Evolutionary conservation across 2,888 invertebrate genomes (phyloP).

Genomic region (Leptura quadrifasciata): DNA sequence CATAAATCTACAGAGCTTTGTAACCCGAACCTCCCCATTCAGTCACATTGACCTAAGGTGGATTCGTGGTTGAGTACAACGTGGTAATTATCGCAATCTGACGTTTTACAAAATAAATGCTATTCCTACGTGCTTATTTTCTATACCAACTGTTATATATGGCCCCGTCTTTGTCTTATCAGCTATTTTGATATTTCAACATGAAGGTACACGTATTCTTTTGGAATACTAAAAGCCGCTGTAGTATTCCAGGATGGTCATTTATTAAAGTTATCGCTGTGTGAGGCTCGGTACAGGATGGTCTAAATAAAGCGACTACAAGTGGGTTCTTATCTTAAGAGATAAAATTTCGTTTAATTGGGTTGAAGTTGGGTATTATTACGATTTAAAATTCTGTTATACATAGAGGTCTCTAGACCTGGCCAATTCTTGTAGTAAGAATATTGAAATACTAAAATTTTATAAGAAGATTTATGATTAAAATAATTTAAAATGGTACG

Average conservation of each 20-base stretch:
- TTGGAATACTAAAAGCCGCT: constrained; percentile 16
- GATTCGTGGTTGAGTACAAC: constrained; percentile 45
- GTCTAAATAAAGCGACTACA: background rate
- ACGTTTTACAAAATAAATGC: constrained; percentile 53
- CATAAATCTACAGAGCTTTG: constrained; percentile 52
- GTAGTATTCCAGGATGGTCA: background rate
- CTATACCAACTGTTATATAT: constrained; percentile 49
- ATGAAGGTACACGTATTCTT: constrained; percentile 8
- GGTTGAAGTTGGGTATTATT: background rate
- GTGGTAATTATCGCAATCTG: constrained; percentile 54
- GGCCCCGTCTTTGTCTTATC: constrained; percentile 22
- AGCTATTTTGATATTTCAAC: constrained; percentile 25
- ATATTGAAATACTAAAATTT: too few species aligned
- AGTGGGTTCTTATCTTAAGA: background rate
- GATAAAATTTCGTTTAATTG: background rate
- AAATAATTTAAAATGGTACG: too few species aligned
- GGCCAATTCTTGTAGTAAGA: too few species aligned
- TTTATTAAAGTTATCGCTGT: constrained; percentile 1
- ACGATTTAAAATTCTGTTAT: too few species aligned
- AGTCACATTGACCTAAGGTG: constrained; percentile 46
- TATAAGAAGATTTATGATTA: too few species aligned
- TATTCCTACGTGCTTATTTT: constrained; percentile 55
- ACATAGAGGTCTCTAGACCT: too few species aligned
- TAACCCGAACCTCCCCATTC: constrained; percentile 38
- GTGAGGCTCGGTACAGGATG: background rate